Base-by-base conservation (phyloP, 2,888 invertebrate genomes). In the Buathra laborator region DNA sequence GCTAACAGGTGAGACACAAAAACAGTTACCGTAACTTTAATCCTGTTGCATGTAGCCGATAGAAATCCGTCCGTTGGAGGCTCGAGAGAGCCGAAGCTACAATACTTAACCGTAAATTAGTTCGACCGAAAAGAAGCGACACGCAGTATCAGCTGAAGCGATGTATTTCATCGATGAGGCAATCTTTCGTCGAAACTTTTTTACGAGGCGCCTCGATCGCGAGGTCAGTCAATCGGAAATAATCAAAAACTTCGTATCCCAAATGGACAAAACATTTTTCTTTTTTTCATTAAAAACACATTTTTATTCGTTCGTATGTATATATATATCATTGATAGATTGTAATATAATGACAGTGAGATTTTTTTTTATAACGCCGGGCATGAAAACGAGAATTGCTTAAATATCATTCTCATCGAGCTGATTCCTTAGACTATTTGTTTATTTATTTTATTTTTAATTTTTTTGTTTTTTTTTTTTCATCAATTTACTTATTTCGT, bases 261-360 rank as follows among this genome's bases (percentile, higher is more conserved):
- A 56, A 56, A 5, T 10, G 24, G 19, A 56, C 56, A 14, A 3
- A 53, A 56, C 4, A 56, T 56, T 56, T 37, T 9, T 37, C 37
- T 37, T 37, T 37, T 37, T 37, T 56, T 56, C 56, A 19, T 56
- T 91, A 92, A 92, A 93, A 92, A 92, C 92, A 92, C 92, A 92
- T 92, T 93, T 48, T 92, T 92, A 92, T 93, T 93, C 91, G 89
- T 92, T 91, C 89, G 90, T 92, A 92, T 91, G 92, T 92, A 91
- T 77, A 67, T 76, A 77, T 67, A 67, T 92, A 92, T 92, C 90
- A 89, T 92, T 92, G 90, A 92, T 92, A 92, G 92, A 92, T 92
- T 91, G 90, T 91, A 91, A 92, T 92, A 92, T 92, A 93, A 93
- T 93, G 93, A 93, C 93, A 93, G 92, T 93, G 93, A 93, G 93